A percentile compares a stretch with the other conserved stretches of the same genome.
These are phyloP conservation scores for Alloscopus bannaensis DNA, from an alignment of 2,888 invertebrate species.

Conservation along the genomic window DNA sequence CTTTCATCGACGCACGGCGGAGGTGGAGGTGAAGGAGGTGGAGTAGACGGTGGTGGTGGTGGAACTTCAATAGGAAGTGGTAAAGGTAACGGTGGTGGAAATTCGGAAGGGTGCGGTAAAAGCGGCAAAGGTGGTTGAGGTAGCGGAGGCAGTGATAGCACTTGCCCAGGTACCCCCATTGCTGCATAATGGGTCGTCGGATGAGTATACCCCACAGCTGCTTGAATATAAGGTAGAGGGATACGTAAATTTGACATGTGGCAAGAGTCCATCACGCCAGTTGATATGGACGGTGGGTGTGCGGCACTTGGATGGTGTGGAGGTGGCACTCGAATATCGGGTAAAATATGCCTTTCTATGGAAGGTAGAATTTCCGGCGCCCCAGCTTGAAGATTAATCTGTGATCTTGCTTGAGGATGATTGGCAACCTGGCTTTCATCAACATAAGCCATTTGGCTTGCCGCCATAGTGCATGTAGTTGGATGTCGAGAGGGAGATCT, in stretches of 20 bases:
- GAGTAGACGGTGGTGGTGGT: constrained; percentile 37
- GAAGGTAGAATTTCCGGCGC: constrained; percentile 4
- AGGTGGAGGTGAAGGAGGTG: constrained; percentile 28
- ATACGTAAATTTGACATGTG: constrained; percentile 5
- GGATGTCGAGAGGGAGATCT: too few relatives aligned
- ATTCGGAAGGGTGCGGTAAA: constrained; percentile 5
- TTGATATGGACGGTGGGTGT: background rate
- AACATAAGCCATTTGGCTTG: too few relatives aligned
- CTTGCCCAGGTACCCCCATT: background rate
- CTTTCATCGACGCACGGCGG: constrained; percentile 28
- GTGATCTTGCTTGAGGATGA: background rate
- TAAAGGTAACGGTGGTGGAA: constrained; percentile 47
- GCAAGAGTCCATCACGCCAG: constrained; percentile 3
- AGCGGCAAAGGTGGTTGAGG: constrained; percentile 22
- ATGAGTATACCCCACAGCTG: background rate
- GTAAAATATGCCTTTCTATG: background rate
- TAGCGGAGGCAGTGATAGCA: constrained; percentile 25
- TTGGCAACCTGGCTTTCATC: too few relatives aligned
- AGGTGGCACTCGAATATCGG: constrained; percentile 13
- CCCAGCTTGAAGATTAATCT: too few relatives aligned
- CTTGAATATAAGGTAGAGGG: constrained; percentile 14
- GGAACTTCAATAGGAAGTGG: constrained; percentile 28
- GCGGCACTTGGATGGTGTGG: background rate
- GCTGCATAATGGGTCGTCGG: background rate
- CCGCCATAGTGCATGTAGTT: too few relatives aligned